Percentiles rank a stretch among this genome's conserved stretches.
Evolutionary conservation across 2,797 vertebrate genomes (phyloP).

Genomic region (Danionella dracula): DNA sequence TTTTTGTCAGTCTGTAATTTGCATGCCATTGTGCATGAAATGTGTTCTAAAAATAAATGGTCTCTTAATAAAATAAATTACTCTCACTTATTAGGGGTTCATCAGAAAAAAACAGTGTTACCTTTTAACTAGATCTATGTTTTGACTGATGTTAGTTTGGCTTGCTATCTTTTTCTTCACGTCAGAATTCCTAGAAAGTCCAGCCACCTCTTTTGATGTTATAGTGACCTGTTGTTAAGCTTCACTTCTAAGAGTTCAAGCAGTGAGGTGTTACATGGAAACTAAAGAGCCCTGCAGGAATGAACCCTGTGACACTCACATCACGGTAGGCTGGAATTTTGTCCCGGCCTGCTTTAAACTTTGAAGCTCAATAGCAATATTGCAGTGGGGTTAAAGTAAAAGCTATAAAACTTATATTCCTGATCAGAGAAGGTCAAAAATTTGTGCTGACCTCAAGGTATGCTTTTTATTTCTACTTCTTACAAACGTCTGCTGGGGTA

Average conservation of each 20-base stretch:
- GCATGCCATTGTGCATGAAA: too few species aligned
- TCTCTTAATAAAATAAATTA: too few species aligned
- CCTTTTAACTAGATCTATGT: too few species aligned
- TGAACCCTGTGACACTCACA: conserved; percentile 11
- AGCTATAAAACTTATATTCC: not conserved
- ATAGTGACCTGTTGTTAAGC: conserved; percentile 6
- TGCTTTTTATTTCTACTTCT: too few species aligned
- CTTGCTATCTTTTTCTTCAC: not conserved
- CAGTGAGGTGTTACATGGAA: not conserved
- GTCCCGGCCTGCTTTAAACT: not conserved
- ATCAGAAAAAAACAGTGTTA: too few species aligned
- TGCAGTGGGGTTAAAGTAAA: not conserved
- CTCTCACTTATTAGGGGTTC: too few species aligned
- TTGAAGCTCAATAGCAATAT: not conserved
- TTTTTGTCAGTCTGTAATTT: too few species aligned
- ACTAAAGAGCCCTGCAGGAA: not conserved
- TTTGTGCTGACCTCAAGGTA: not conserved
- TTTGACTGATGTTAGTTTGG: too few species aligned
- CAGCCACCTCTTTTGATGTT: not conserved
- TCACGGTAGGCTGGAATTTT: conserved; percentile 7
- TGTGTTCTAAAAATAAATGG: too few species aligned
- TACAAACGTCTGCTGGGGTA: too few species aligned
- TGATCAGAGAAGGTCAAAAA: conserved; percentile 3
- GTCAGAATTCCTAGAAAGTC: conserved; percentile 11
- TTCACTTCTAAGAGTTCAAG: not conserved